These are phyloP conservation scores for Drosophila borborema DNA, from an alignment of 2,888 invertebrate species.

Conservation along the genomic window DNA sequence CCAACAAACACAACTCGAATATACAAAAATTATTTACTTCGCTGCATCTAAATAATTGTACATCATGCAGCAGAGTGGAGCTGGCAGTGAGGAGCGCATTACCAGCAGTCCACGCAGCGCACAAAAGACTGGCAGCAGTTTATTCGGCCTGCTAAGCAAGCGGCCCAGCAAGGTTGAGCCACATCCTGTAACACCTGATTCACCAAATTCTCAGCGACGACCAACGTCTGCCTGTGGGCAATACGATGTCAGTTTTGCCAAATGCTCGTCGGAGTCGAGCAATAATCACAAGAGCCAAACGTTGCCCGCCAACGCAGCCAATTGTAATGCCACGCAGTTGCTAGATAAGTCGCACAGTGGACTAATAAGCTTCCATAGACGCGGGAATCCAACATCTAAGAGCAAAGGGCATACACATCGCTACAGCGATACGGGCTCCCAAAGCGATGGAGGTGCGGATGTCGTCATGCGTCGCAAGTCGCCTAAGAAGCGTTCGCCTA, in stretches of 20 bases:
- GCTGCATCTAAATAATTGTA: neutral
- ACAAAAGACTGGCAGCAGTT: constrained; percentile 70
- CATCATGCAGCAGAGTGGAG: constrained; percentile 62
- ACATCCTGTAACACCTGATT: constrained; percentile 78
- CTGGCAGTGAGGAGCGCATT: constrained; percentile 81
- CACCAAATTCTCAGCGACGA: constrained; percentile 51
- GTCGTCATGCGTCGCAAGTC: constrained; percentile 76
- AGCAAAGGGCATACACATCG: constrained; percentile 74
- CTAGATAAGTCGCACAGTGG: constrained; percentile 79
- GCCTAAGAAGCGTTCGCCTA: constrained; percentile 81
- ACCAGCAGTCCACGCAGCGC: constrained; percentile 72
- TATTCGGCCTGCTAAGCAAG: constrained; percentile 82
- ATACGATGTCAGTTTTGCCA: constrained; percentile 83
- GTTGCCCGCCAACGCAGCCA: constrained; percentile 55
- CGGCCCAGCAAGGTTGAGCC: constrained; percentile 85
- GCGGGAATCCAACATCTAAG: constrained; percentile 73
- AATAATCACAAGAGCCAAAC: constrained; percentile 73
- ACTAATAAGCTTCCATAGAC: constrained; percentile 79
- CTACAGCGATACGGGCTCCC: constrained; percentile 78
- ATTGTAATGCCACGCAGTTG: constrained; percentile 23
- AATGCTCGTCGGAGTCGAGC: constrained; percentile 63
- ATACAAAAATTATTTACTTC: neutral
- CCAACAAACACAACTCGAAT: neutral
- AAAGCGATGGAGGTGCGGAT: constrained; percentile 78
- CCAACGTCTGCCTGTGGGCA: constrained; percentile 61